A percentile compares a stretch with the other conserved stretches of the same genome.
Conservation (phyloP, 1,140 invertebrate genomes). For the Mamestra configurata region DNA sequence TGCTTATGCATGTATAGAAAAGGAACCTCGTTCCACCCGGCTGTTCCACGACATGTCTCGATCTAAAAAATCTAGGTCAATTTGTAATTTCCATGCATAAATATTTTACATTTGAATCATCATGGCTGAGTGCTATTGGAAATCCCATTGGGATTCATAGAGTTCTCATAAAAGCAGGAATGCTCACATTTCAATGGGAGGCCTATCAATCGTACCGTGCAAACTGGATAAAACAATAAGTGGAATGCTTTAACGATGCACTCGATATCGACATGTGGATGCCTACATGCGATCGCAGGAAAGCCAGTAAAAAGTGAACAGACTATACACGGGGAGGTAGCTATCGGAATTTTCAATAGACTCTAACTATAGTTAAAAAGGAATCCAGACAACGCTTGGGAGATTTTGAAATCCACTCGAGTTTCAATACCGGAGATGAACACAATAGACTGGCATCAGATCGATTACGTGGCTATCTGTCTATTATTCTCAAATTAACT, state of each 20-base stretch:
- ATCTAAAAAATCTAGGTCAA: no score
- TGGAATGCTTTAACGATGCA: conserved; percentile 35
- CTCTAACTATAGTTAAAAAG: conserved; percentile 21
- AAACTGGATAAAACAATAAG: conserved; percentile 39
- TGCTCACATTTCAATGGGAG: conserved; percentile 10
- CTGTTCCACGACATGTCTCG: no score
- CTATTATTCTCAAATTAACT: conserved; percentile 1
- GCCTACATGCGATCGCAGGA: conserved; percentile 15
- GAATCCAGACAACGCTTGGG: conserved; percentile 20
- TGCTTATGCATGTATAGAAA: no score
- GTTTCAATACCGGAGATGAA: conserved; percentile 20
- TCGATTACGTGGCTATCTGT: conserved; percentile 5
- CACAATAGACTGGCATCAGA: conserved; percentile 8
- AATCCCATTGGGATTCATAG: neutral
- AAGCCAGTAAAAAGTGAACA: conserved; percentile 36
- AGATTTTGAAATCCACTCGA: conserved; percentile 21
- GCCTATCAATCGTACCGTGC: conserved; percentile 8
- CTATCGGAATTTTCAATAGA: conserved; percentile 23
- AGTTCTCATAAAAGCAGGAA: conserved; percentile 5
- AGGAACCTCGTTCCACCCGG: no score
- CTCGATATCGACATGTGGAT: conserved; percentile 37
- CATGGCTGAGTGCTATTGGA: conserved; percentile 7
- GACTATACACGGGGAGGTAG: neutral
- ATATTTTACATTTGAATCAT: neutral
- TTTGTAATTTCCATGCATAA: neutral